These are phyloP conservation scores for Hyla sarda DNA, from an alignment of 2,113 vertebrate species.

Conservation along the genomic window DNA sequence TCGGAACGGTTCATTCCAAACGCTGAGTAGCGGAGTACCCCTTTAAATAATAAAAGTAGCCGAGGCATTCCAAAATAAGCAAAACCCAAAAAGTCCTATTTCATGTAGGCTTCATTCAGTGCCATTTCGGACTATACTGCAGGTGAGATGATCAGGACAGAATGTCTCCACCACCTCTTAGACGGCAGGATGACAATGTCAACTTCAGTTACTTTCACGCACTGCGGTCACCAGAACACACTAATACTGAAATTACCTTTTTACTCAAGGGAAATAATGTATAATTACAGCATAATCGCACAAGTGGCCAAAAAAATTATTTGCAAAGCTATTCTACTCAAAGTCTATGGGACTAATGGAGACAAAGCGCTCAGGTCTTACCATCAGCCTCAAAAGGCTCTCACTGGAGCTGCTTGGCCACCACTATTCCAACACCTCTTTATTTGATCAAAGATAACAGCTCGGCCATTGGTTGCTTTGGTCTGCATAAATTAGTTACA, in stretches of 20 bases:
- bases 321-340: not conserved
- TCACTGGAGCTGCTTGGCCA: not conserved
- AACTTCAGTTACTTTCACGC: not conserved
- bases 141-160: not conserved
- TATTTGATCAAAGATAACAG: no score
- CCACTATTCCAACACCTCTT: not conserved
- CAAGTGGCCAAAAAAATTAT: not conserved
- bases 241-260: not conserved
- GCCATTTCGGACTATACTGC: not conserved
- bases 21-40: no score
- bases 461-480: no score
- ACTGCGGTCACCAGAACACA: not conserved
- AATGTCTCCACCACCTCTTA: not conserved
- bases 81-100: not conserved
- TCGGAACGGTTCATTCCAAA: no score
- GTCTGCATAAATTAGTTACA: no score
- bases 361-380: no score
- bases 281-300: not conserved
- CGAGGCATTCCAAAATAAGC: not conserved
- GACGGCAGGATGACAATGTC: not conserved
- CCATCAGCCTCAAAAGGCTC: no score
- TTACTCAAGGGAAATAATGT: constrained; percentile 17
- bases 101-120: not conserved
- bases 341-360: no score
- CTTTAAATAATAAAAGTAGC: no score